phyloP scores from a whole-genome alignment of 2,113 vertebrate species.

The Agapornis roseicollis region DNA sequence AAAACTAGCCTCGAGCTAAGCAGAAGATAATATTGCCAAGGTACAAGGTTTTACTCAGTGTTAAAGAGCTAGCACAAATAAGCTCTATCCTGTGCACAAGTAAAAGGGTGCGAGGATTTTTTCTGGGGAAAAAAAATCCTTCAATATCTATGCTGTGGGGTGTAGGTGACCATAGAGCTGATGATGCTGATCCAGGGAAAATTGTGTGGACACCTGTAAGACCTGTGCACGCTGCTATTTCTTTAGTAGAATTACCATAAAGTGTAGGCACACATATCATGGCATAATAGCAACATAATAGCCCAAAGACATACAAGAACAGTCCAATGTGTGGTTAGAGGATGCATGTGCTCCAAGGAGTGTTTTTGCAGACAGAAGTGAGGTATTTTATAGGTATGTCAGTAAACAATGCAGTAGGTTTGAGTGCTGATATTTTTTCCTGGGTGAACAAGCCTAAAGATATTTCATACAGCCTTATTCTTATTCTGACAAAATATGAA shows the following conservation, averaged over 20 bases:
- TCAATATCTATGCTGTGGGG: not conserved
- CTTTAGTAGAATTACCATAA: not conserved
- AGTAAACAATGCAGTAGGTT: not conserved
- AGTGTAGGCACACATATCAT: not conserved
- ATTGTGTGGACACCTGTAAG: not conserved
- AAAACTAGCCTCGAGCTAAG: not conserved
- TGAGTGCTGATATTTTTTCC: not conserved
- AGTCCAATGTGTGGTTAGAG: not conserved
- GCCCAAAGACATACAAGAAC: not conserved
- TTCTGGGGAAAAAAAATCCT: not conserved
- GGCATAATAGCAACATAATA: not conserved
- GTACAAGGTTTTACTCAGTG: not conserved
- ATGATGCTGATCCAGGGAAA: not conserved
- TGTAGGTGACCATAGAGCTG: not conserved
- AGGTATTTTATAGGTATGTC: not conserved
- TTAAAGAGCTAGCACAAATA: not conserved
- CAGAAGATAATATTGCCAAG: not conserved
- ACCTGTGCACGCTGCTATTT: not conserved
- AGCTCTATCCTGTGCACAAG: not conserved
- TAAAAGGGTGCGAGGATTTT: not conserved
- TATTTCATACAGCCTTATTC: conserved; percentile 26
- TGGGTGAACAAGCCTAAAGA: conserved; percentile 4
- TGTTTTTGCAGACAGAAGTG: not conserved
- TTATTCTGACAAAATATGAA: conserved; percentile 54
- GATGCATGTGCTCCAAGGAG: not conserved